Evolutionary conservation across 2,113 vertebrate genomes (phyloP).

Genomic region (Stictonetta naevosa): DNA sequence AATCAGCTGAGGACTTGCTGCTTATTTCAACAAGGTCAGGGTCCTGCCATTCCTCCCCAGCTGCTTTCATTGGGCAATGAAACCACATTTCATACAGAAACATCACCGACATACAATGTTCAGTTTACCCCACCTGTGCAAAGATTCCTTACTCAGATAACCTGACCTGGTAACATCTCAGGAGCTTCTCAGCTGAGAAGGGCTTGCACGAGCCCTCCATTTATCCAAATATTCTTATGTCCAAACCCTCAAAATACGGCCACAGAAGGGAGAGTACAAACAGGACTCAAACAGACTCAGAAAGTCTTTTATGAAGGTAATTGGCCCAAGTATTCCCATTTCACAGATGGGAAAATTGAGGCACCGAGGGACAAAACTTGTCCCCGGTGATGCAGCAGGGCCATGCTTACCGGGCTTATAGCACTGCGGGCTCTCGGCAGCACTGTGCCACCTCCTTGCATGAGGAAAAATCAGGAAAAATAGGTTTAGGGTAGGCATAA

Average conservation of each 20-base stretch:
- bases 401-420: accelerated
- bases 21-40: neutral
- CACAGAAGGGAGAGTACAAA: neutral
- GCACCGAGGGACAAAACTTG: neutral
- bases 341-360: neutral
- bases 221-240: neutral
- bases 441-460: neutral
- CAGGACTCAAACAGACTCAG: neutral
- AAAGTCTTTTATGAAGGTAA: neutral
- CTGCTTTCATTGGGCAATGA: neutral
- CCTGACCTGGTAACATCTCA: neutral
- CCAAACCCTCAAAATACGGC: neutral
- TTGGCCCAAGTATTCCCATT: neutral
- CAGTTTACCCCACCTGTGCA: neutral
- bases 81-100: neutral
- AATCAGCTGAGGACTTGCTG: neutral
- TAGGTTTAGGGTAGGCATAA: neutral
- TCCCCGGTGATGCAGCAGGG: accelerated
- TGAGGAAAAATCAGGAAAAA: neutral
- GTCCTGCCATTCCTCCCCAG: constrained; percentile 8
- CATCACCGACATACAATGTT: neutral
- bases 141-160: neutral
- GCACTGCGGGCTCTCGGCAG: neutral
- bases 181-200: neutral
- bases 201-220: neutral